Evolutionary conservation across 35 echinoderm and acorn worm genomes (phyloP).

Genomic region (Strongylocentrotus purpuratus): DNA sequence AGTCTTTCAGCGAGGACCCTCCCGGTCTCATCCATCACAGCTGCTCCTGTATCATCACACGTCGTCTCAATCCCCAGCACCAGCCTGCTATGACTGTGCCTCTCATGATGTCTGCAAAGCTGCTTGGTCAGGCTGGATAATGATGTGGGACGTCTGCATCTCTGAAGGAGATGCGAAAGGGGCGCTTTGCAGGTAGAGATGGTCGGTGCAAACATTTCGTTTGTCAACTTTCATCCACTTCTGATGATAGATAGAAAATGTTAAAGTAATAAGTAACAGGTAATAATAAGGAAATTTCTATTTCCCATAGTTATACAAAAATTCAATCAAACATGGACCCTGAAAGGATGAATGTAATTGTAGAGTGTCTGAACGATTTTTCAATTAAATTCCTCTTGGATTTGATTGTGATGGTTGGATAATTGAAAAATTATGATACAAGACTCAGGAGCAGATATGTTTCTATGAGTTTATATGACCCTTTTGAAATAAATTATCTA

Average conservation of each 20-base stretch:
- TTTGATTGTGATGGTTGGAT: too few species aligned
- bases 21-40: constrained; percentile 84
- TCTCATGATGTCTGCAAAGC: neutral
- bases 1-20: constrained; percentile 83
- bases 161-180: neutral
- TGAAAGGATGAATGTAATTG: too few species aligned
- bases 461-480: too few species aligned
- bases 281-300: too few species aligned
- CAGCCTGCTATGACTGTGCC: constrained; percentile 16
- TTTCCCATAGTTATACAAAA: too few species aligned
- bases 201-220: neutral
- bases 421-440: too few species aligned
- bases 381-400: too few species aligned
- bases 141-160: neutral
- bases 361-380: too few species aligned
- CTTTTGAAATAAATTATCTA: too few species aligned
- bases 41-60: constrained; percentile 98
- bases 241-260: neutral
- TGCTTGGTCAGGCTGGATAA: neutral
- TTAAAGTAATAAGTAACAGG: too few species aligned
- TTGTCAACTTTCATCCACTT: neutral
- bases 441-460: too few species aligned
- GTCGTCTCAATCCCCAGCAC: constrained; percentile 96
- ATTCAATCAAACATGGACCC: too few species aligned
- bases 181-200: neutral